A percentile compares a stretch with the other conserved stretches of the same genome.
phyloP scores from a whole-genome alignment of 2,888 invertebrate species.

The Polydrusus tereticollis region DNA sequence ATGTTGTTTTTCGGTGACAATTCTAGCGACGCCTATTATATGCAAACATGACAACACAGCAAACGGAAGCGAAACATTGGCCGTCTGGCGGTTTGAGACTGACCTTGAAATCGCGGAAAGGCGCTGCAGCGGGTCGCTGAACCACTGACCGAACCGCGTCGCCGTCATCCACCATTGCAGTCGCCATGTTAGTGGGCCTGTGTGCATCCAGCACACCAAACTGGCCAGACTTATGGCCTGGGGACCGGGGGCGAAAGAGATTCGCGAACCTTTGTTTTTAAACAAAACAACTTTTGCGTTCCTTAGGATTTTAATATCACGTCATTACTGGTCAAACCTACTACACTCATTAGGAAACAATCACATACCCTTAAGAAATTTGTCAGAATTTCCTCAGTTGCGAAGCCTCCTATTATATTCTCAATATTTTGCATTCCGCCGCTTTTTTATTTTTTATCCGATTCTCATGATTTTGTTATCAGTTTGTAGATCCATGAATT shows the following conservation, averaged over 20 bases:
- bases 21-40: not conserved
- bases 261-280: not conserved
- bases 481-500: no score
- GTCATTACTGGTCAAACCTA: no score
- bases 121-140: constrained; percentile 66
- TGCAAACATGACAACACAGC: constrained; percentile 35
- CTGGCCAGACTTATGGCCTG: constrained; percentile 31
- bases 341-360: no score
- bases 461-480: no score
- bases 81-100: constrained; percentile 47
- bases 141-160: constrained; percentile 64
- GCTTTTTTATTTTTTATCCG: no score
- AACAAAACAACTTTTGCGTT: no score
- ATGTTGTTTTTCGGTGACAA: not conserved
- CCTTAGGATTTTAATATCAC: no score
- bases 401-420: no score
- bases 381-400: no score
- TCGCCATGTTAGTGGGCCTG: constrained; percentile 15
- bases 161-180: constrained; percentile 30
- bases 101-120: constrained; percentile 68
- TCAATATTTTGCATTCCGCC: no score
- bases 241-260: constrained; percentile 12
- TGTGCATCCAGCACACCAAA: constrained; percentile 28
- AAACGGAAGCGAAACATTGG: constrained; percentile 49
- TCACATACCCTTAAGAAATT: no score